These are phyloP conservation scores for Ganaspis brasiliensis DNA, from an alignment of 2,888 invertebrate genomes.

Conservation along the genomic window DNA sequence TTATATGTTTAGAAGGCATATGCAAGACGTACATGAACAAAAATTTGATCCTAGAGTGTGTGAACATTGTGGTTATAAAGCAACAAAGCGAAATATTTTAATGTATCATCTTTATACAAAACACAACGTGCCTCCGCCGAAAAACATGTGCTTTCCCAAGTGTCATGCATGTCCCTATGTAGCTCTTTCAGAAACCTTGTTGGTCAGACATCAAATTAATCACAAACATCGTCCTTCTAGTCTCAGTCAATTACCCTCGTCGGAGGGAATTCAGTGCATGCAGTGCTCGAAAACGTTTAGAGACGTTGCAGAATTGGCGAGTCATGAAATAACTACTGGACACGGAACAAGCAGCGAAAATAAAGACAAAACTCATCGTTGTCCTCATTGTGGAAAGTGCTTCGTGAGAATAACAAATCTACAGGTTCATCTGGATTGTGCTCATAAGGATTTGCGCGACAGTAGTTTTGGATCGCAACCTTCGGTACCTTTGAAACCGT, in stretches of 20 bases:
- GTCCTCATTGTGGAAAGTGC: constrained; percentile 89
- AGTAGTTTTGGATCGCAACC: not conserved
- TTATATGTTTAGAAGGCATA: constrained; percentile 90
- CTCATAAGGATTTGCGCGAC: constrained; percentile 70
- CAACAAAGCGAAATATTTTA: constrained; percentile 87
- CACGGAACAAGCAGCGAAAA: constrained; percentile 65
- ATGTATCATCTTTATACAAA: constrained; percentile 91
- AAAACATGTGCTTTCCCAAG: constrained; percentile 88
- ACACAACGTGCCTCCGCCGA: constrained; percentile 88
- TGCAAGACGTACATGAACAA: constrained; percentile 90
- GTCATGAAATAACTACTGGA: constrained; percentile 74
- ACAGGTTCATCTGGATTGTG: constrained; percentile 80
- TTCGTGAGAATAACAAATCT: constrained; percentile 87
- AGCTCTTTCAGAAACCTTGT: constrained; percentile 87
- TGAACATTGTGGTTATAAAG: constrained; percentile 92
- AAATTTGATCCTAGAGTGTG: constrained; percentile 89
- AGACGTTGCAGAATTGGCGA: constrained; percentile 70
- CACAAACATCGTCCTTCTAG: constrained; percentile 81
- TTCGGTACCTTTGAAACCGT: constrained; percentile 78
- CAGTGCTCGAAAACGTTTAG: constrained; percentile 72
- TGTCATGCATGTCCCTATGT: constrained; percentile 89
- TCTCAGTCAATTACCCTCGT: constrained; percentile 59
- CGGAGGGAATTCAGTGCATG: constrained; percentile 70
- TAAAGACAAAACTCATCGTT: constrained; percentile 80
- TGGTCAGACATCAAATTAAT: constrained; percentile 87